phyloP scores from a whole-genome alignment of 2,113 vertebrate species.

The Ammodytes marinus region DNA sequence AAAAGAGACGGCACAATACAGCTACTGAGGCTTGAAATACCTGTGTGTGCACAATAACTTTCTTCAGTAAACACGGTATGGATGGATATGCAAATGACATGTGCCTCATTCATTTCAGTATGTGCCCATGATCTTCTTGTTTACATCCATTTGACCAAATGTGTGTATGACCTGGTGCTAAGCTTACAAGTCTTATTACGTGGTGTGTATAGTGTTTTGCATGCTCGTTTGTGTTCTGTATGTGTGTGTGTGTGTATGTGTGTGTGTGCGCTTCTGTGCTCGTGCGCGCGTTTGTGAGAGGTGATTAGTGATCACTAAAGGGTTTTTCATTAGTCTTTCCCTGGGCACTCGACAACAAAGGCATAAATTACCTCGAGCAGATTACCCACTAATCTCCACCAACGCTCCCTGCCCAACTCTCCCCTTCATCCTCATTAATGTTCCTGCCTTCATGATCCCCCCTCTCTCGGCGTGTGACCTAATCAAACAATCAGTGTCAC shows the following conservation, averaged over 20 bases:
- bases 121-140: not conserved
- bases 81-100: conserved; percentile 42
- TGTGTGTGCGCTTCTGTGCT: conserved; percentile 22
- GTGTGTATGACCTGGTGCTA: conserved; percentile 12
- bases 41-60: not conserved
- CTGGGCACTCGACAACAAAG: conserved; percentile 77
- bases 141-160: conserved; percentile 36
- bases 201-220: not conserved
- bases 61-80: conserved; percentile 2
- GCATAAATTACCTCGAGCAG: conserved; percentile 83
- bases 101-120: not conserved
- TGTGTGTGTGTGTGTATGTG: not conserved
- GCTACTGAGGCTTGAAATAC: conserved; percentile 37
- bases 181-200: conserved; percentile 32
- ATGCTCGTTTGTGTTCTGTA: too few species aligned
- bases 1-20: conserved; percentile 20
- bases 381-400: conserved; percentile 84
- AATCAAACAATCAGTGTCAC: conserved; percentile 67
- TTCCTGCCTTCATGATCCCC: conserved; percentile 63
- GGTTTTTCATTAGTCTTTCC: conserved; percentile 83
- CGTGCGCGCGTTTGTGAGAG: conserved; percentile 44
- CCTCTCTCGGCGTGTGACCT: conserved; percentile 52
- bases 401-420: conserved; percentile 34
- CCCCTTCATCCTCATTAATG: conserved; percentile 67
- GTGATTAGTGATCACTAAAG: conserved; percentile 83